Evolutionary conservation across 2,113 vertebrate genomes (phyloP).

Genomic region (Leucopsar rothschildi): DNA sequence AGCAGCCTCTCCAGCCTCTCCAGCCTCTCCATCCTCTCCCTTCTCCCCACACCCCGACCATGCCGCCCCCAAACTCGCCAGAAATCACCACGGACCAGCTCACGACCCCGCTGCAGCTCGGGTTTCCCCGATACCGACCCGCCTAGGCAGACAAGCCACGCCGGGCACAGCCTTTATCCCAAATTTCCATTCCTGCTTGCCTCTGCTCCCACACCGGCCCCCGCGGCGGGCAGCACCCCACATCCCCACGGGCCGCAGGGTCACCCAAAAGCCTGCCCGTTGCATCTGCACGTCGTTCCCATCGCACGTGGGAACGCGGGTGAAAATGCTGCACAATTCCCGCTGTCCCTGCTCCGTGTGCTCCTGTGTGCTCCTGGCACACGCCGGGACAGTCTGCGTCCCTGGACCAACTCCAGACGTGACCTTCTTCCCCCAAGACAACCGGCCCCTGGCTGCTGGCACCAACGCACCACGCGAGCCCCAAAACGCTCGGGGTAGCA

Average conservation of each 20-base stretch:
- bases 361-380: background rate
- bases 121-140: background rate
- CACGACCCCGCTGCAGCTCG: background rate
- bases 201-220: background rate
- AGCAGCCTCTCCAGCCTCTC: background rate
- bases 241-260: background rate
- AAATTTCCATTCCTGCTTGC: background rate
- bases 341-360: background rate
- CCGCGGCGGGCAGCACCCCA: background rate
- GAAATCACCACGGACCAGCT: background rate
- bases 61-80: background rate
- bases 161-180: background rate
- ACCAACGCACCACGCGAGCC: background rate
- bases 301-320: background rate
- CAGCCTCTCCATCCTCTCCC: background rate
- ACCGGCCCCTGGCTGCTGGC: background rate
- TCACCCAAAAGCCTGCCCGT: background rate
- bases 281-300: background rate
- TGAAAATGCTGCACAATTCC: background rate
- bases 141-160: background rate
- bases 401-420: background rate
- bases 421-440: background rate
- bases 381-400: background rate
- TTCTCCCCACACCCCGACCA: background rate
- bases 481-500: fast-evolving